Conservation (phyloP, 2,797 vertebrate genomes). For the Yasuhikotakia modesta region DNA sequence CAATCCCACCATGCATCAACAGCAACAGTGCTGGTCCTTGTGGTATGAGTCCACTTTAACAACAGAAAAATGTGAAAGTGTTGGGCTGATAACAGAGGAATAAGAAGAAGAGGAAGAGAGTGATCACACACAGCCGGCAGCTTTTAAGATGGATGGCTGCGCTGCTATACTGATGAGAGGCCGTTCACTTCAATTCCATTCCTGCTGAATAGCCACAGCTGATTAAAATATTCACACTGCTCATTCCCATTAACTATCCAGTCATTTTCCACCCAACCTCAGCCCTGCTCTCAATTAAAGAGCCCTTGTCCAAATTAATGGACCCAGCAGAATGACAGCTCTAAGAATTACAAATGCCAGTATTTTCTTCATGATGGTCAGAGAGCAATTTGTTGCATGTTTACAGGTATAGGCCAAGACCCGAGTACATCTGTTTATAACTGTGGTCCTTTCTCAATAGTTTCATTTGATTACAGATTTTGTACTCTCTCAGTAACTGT, state of each 20-base stretch:
- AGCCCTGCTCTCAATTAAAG: conserved; percentile 76
- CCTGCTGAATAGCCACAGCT: conserved; percentile 73
- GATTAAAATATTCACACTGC: conserved; percentile 80
- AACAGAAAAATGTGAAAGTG: conserved; percentile 14
- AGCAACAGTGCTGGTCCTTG: conserved; percentile 35
- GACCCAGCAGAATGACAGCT: conserved; percentile 68
- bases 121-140: conserved; percentile 64
- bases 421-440: conserved; percentile 64
- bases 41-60: conserved; percentile 38
- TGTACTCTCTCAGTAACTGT: neutral
- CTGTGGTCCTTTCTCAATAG: conserved; percentile 48
- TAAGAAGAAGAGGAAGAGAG: conserved; percentile 45
- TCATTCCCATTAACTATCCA: conserved; percentile 77
- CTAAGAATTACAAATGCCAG: conserved; percentile 74
- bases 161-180: conserved; percentile 42
- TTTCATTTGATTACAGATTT: conserved; percentile 63
- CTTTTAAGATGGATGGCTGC: conserved; percentile 69
- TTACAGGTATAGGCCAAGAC: conserved; percentile 74
- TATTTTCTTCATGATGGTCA: conserved; percentile 77
- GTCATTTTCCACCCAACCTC: conserved; percentile 59
- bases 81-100: conserved; percentile 8
- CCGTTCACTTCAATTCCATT: conserved; percentile 57
- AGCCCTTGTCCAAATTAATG: conserved; percentile 66
- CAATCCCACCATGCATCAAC: neutral
- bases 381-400: conserved; percentile 78